Percentiles rank a stretch among this genome's conserved stretches.
Conservation (phyloP, 2,888 invertebrate species). For the Hylaea fasciaria region DNA sequence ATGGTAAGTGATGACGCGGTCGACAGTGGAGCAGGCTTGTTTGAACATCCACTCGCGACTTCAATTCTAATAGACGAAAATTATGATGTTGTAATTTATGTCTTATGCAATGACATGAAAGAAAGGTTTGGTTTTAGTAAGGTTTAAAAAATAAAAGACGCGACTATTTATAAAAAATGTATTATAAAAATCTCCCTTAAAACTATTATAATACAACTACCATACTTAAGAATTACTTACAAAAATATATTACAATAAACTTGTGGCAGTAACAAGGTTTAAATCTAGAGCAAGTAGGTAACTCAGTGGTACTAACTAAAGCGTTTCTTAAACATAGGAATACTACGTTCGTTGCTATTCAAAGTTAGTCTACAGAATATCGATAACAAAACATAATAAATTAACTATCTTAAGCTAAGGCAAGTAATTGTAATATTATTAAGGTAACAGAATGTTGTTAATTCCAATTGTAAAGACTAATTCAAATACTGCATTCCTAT, state of each 20-base stretch:
- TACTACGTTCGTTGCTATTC: slow-evolving; percentile 41
- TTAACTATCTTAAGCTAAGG: slow-evolving; percentile 42
- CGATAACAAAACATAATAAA: slow-evolving; percentile 56
- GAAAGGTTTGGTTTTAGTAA: neutral
- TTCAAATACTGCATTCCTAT: no score
- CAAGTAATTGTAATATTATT: slow-evolving; percentile 30
- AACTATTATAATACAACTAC: slow-evolving; percentile 56
- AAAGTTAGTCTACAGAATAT: slow-evolving; percentile 37
- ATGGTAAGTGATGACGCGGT: no score
- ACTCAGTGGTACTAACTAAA: slow-evolving; percentile 58
- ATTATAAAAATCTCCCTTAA: slow-evolving; percentile 64
- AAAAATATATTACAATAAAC: slow-evolving; percentile 65
- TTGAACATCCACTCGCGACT: no score
- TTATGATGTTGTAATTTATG: no score
- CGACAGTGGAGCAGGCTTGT: no score
- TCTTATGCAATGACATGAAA: no score
- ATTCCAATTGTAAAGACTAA: no score
- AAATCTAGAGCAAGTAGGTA: slow-evolving; percentile 58
- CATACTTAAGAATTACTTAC: slow-evolving; percentile 60
- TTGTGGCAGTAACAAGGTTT: slow-evolving; percentile 59
- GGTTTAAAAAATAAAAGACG: slow-evolving; percentile 27
- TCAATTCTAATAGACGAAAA: no score
- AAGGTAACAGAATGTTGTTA: slow-evolving; percentile 15
- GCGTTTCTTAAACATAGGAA: slow-evolving; percentile 50
- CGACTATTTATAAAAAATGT: slow-evolving; percentile 63